Base-by-base conservation (phyloP, 2,797 vertebrate species). In the Lagodon rhomboides region DNA sequence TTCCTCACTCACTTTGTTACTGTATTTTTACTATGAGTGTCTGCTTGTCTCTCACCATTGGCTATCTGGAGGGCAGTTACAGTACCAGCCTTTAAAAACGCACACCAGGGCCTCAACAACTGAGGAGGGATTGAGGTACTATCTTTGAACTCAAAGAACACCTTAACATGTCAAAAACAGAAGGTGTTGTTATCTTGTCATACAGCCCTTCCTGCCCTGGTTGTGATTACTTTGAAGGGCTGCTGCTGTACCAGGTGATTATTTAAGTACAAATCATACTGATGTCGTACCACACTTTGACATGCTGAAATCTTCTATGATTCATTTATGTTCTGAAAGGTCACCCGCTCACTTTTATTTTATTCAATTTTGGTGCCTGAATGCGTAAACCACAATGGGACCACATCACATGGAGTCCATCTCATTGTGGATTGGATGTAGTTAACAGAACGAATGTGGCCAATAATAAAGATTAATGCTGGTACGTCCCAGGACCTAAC, bases 1-100 rank as follows among this genome's bases (percentile, higher is more conserved):
- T 58, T 78, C 56, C 73, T 73, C 63, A 70, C 80, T 85, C 74
- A 78, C 44, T 56, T 68, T 80, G 56, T 85, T 70, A 58, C 55
- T 69, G 63, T 72, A 67, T 68, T 66, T 71, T 71, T n/a, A 59
- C 68, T 68, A 23, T 87, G 66, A 71, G 58, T 80, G 51, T 73
- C 71, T 85, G 75, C 68, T 69, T 68, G 15, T 75, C 75, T 77
- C 27, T 53, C 68, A 50, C 46, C 38, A 27, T 46, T 62, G 54
- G 51, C 56, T 67, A 5, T 59, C 22, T 62, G 47, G 53, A 77
- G 23, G 44, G 51, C 46, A 59, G 71, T 51, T 79, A 53, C 3
- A 65, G 59, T 56, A 51, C 10, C 76, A 49, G 66, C 30, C 46
- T 66, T 59, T 20, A 66, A 46, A 64, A 59, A 76, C 13, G 1